Evolutionary conservation across 2,888 invertebrate genomes (phyloP).

Genomic region (Athripsodes cinereus): DNA sequence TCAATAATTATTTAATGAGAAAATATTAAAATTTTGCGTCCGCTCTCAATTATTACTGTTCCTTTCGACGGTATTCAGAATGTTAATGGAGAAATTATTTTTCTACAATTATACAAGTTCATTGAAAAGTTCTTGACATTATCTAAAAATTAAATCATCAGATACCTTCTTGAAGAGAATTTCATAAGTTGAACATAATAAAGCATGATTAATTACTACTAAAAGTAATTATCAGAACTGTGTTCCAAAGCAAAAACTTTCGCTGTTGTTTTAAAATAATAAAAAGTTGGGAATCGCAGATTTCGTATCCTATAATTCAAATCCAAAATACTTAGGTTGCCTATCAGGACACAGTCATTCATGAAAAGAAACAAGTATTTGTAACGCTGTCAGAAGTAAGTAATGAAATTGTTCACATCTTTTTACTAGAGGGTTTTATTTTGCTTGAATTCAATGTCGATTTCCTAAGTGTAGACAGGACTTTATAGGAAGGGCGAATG

Average conservation of each 20-base stretch:
- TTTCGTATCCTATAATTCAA: conserved; percentile 7
- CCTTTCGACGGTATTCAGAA: too few relatives aligned
- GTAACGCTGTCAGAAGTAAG: too few relatives aligned
- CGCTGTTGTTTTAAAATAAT: neutral
- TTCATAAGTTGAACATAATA: neutral
- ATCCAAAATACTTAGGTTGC: neutral
- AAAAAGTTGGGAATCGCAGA: conserved; percentile 19
- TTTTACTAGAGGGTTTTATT: neutral
- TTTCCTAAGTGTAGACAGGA: neutral
- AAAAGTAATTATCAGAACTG: neutral
- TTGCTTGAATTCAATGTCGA: neutral
- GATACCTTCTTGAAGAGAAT: neutral
- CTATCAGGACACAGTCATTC: neutral
- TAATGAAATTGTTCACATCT: neutral
- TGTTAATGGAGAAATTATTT: too few relatives aligned
- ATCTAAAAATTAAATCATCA: neutral
- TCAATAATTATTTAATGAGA: too few relatives aligned
- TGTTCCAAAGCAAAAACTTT: neutral
- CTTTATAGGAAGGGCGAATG: conserved; percentile 18
- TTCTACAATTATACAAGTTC: too few relatives aligned
- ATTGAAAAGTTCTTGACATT: neutral
- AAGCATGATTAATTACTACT: neutral
- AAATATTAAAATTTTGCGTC: too few relatives aligned
- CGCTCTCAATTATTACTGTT: too few relatives aligned
- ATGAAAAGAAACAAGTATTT: neutral